Conservation (phyloP, 2,888 invertebrate species). For the Pharmacophagus antenor region DNA sequence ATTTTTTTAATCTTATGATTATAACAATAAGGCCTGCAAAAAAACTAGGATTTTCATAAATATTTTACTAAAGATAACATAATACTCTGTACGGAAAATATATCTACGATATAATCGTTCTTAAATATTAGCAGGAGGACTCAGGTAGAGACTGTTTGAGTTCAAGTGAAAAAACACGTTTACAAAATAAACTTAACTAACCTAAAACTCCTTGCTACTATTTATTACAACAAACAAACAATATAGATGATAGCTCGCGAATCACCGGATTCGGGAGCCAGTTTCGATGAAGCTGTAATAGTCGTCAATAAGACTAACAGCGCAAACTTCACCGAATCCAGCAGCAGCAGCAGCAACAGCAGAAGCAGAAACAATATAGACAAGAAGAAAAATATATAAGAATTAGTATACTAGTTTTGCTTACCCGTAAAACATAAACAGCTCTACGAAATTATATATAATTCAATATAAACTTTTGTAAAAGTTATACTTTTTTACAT, state of each 20-base stretch:
- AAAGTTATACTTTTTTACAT: no score
- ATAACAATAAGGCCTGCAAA: not conserved
- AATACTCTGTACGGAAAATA: not conserved
- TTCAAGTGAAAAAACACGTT: constrained; percentile 48
- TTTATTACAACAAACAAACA: constrained; percentile 44
- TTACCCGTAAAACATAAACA: no score
- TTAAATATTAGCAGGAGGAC: constrained; percentile 32
- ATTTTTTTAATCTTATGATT: not conserved
- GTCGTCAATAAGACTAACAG: no score
- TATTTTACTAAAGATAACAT: not conserved
- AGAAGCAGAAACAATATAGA: constrained; percentile 30
- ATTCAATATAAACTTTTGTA: not conserved
- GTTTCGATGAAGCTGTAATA: no score
- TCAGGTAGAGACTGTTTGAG: constrained; percentile 49
- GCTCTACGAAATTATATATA: no score
- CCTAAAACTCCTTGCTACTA: constrained; percentile 39
- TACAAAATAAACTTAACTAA: constrained; percentile 48
- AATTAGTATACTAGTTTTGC: constrained; percentile 34
- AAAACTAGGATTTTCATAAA: not conserved
- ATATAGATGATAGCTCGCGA: no score
- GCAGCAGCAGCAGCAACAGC: no score
- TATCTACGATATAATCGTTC: not conserved
- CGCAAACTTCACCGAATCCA: no score
- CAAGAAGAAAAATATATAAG: constrained; percentile 39
- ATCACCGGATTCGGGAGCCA: no score